These are phyloP conservation scores for Tubulanus polymorphus DNA, from an alignment of 2,888 invertebrate genomes.

Conservation along the genomic window DNA sequence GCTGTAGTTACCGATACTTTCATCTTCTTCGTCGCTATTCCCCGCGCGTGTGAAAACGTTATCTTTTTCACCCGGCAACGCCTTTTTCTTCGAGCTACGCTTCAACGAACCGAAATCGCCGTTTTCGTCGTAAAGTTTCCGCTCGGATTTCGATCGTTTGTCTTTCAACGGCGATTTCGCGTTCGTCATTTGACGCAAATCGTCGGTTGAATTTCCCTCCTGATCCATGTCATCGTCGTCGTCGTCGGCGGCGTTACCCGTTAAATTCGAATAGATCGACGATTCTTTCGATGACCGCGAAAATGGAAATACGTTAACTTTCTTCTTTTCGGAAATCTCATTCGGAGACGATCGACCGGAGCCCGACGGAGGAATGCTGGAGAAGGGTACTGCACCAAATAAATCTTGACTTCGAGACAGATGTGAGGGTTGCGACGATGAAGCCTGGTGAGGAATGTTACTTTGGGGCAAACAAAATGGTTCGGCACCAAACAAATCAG, in stretches of 20 bases:
- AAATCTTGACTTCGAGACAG: constrained; percentile 22
- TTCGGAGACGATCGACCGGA: no score
- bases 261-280: not conserved
- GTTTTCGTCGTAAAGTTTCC: not conserved
- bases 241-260: not conserved
- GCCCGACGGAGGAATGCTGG: not conserved
- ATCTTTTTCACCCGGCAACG: constrained; percentile 15
- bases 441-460: not conserved
- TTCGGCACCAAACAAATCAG: constrained; percentile 7
- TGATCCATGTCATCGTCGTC: no score
- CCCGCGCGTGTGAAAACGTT: constrained; percentile 19
- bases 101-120: not conserved
- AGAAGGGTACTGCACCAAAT: constrained; percentile 37
- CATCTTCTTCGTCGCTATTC: constrained; percentile 34
- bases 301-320: not conserved
- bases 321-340: not conserved
- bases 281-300: not conserved
- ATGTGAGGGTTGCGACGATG: not conserved
- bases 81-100: not conserved
- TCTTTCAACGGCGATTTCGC: not conserved
- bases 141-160: not conserved
- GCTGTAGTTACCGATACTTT: constrained; percentile 16
- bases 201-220: not conserved
- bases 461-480: not conserved
- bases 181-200: not conserved